Evolutionary conservation across 2,113 vertebrate species (phyloP).

Genomic region (Stigmatopora nigra): DNA sequence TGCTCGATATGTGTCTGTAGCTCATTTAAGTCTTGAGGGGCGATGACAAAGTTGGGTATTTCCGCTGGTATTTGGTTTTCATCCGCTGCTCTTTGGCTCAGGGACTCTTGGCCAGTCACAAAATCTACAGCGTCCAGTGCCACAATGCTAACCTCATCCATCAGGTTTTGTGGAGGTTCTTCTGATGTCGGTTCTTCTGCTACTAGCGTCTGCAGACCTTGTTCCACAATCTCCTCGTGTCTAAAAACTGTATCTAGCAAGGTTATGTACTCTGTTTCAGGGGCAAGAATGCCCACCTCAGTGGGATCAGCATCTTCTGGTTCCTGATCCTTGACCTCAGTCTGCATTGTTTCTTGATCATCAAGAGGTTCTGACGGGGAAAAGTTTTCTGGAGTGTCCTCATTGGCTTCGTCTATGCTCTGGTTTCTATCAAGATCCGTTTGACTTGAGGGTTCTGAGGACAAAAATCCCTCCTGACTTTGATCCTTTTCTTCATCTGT

Average conservation of each 20-base stretch:
- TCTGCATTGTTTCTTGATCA: background rate
- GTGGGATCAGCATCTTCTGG: background rate
- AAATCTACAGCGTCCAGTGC: background rate
- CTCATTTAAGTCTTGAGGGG: background rate
- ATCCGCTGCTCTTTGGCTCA: background rate
- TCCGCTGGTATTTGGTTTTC: slow-evolving; percentile 8
- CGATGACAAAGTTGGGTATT: background rate
- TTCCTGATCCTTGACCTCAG: background rate
- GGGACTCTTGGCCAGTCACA: background rate
- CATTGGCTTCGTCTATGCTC: background rate
- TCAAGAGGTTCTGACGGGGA: background rate
- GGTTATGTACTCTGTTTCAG: background rate
- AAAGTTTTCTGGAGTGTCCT: background rate
- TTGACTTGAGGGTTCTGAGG: background rate
- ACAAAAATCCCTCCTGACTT: background rate
- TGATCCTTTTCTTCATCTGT: background rate
- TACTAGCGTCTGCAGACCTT: background rate
- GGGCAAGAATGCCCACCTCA: background rate
- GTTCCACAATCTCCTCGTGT: background rate
- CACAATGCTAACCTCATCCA: background rate
- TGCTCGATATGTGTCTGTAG: background rate
- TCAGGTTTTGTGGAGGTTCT: background rate
- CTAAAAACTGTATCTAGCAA: too few species aligned
- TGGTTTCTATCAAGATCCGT: background rate
- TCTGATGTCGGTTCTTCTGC: background rate